These are phyloP conservation scores for Coendou prehensilis DNA, from an alignment of 2,797 vertebrate species.

Conservation along the genomic window DNA sequence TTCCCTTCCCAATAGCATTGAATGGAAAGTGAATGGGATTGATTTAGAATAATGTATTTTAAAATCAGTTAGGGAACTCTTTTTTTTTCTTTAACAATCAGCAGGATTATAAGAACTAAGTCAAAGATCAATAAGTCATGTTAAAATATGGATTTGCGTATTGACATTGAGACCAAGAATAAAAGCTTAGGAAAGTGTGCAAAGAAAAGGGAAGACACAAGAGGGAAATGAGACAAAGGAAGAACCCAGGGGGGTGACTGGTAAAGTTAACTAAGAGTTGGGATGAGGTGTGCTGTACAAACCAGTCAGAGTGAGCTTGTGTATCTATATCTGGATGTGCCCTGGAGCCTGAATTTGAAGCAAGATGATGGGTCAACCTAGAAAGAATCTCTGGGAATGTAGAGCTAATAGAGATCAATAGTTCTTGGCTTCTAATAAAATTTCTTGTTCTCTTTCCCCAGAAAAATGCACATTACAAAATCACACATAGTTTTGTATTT, in stretches of 20 bases:
- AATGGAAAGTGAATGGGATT: not conserved
- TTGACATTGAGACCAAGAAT: not conserved
- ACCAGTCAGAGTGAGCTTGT: not conserved
- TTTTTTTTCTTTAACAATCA: not conserved
- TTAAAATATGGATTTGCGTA: not conserved
- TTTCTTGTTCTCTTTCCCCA: not conserved
- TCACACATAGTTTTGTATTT: not conserved
- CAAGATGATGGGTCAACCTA: not conserved
- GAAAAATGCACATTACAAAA: not conserved
- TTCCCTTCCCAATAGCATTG: not conserved
- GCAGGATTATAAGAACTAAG: not conserved
- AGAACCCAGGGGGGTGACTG: not conserved
- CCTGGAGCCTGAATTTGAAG: not conserved
- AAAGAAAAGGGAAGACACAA: not conserved
- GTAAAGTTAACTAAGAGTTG: not conserved
- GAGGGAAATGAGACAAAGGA: not conserved
- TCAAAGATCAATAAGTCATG: not conserved
- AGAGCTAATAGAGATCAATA: not conserved
- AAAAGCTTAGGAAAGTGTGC: not conserved
- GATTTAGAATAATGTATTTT: slow-evolving; percentile 8
- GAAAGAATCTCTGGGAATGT: not conserved
- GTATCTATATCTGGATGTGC: not conserved
- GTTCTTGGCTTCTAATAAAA: slow-evolving; percentile 13
- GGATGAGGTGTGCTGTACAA: not conserved
- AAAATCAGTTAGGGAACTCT: not conserved